Percentiles rank a stretch among this genome's conserved stretches.
Evolutionary conservation across 2,113 vertebrate species (phyloP).

Genomic region (Gnathonemus longibarbis): DNA sequence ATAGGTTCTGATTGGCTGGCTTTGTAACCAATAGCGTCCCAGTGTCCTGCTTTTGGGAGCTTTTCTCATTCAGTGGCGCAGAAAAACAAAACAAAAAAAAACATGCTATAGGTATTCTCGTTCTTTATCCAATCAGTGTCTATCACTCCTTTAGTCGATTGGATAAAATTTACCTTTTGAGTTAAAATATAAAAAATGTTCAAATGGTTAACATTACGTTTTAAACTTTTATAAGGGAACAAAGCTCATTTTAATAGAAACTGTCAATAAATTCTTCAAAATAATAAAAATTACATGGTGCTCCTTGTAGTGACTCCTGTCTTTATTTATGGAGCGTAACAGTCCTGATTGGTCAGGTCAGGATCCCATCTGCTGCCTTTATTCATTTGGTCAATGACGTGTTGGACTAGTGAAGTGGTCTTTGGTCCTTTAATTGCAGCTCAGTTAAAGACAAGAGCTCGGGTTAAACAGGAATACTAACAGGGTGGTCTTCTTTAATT

Average conservation of each 20-base stretch:
- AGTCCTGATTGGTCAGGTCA: not conserved
- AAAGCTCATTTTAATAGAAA: not conserved
- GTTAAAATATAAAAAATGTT: not conserved
- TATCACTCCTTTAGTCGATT: not conserved
- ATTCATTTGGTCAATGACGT: constrained; percentile 1
- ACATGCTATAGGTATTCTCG: not conserved
- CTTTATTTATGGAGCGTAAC: not conserved
- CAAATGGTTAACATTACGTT: not conserved
- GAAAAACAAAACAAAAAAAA: not conserved
- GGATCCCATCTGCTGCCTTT: not conserved
- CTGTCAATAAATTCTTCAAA: not conserved
- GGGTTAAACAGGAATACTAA: not conserved
- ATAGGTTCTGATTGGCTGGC: not conserved
- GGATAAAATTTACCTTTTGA: not conserved
- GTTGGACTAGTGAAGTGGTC: not conserved
- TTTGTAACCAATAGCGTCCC: not conserved
- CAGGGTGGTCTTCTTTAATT: constrained; percentile 17
- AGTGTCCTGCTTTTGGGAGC: not conserved
- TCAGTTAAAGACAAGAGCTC: not conserved
- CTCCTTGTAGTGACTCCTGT: not conserved
- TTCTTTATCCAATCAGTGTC: not conserved
- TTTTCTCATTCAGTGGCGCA: not conserved
- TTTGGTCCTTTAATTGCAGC: constrained; percentile 14
- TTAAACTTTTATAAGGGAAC: not conserved
- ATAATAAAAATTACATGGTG: not conserved